These are phyloP conservation scores for Thermophis baileyi DNA, from an alignment of 2,113 vertebrate genomes.

Conservation along the genomic window DNA sequence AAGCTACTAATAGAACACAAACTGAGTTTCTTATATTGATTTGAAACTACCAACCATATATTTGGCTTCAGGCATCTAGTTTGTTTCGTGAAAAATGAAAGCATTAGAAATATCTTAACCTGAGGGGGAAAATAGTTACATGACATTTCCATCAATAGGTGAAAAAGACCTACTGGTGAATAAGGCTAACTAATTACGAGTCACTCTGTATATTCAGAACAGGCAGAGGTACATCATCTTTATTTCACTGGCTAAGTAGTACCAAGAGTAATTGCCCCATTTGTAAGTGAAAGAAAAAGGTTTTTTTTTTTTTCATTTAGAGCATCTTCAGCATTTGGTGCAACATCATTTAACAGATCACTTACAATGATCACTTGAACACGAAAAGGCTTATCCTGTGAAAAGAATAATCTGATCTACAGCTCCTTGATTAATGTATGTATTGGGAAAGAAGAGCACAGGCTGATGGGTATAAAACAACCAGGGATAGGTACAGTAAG, in stretches of 20 bases:
- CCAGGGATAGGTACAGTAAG: not conserved
- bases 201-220: constrained; percentile 20
- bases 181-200: constrained; percentile 40
- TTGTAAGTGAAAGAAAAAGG: constrained; percentile 56
- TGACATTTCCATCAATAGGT: constrained; percentile 33
- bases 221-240: constrained; percentile 47
- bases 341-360: constrained; percentile 53
- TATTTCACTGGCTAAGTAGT: constrained; percentile 56
- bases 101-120: not conserved
- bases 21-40: constrained; percentile 1
- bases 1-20: not conserved
- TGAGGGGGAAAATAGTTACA: constrained; percentile 11
- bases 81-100: not conserved
- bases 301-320: constrained; percentile 41
- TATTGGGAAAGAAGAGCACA: not conserved
- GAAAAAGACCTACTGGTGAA: constrained; percentile 29
- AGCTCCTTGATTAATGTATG: not conserved
- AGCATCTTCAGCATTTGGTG: constrained; percentile 59
- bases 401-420: not conserved
- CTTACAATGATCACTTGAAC: constrained; percentile 31
- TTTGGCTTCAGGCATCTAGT: not conserved
- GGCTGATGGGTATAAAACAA: not conserved
- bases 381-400: not conserved
- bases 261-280: constrained; percentile 60
- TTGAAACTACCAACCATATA: not conserved